Evolutionary conservation across 2,888 invertebrate species (phyloP), one percentile per base, ranked within the genome.

Genomic region (Hypomecis atomaria): DNA sequence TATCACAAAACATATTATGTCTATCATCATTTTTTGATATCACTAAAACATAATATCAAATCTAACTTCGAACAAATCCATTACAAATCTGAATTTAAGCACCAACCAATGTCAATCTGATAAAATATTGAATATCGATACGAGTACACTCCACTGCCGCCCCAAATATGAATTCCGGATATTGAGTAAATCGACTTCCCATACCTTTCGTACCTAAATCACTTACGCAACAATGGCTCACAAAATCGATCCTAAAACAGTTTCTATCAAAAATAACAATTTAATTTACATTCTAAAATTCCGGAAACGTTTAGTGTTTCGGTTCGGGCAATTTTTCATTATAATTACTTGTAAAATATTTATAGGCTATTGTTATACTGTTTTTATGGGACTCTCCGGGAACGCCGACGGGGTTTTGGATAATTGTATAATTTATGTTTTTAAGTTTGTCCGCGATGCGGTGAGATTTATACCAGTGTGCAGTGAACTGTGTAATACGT

Each of bases 321-420:
- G 70, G 66, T 71, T 68, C 52, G 56, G 55, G 83, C 80, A 71
- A 85, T 88, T 87, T 86, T 85, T 90, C 88, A 88, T 86, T 85
- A 84, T 88, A 89, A 91, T 90, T 90, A 88, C 86, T 84, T 83
- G 78, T 87, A 88, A 85, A 85, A 86, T 88, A 90, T 90, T 90
- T 89, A 90, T 88, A 72, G 85, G 65, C 86, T 74, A 89, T 91
- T 90, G 89, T 90, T 90, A 78, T 74, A 75, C 71, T 70, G 72
- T 81, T 87, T 85, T 87, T 85, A 84, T 79, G 72, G 72, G 69
- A 69, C 78, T 74, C 77, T 74, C 78, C 78, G 69, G 79, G 77
- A 71, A 71, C 67, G 70, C 73, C 57, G 65, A 65, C 70, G 62
- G 69, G 65, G 69, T 72, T 77, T 77, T 65, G 70, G 77, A 74